phyloP scores from a whole-genome alignment of 1,140 invertebrate species.

The Calephelis nemesis region DNA sequence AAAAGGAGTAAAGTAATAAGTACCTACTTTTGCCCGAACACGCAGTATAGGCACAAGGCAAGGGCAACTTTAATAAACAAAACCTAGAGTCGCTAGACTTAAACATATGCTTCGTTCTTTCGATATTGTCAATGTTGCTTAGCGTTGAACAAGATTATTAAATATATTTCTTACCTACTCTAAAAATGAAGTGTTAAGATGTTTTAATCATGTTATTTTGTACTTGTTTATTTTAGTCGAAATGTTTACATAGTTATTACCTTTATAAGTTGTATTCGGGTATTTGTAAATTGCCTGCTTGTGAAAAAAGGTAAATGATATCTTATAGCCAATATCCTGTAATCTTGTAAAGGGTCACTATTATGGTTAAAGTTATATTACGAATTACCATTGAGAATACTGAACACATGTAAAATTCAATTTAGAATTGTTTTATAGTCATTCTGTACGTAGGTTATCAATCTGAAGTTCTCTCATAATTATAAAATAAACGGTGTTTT shows the following conservation, averaged over 20 bases:
- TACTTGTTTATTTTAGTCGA: slow-evolving; percentile 68
- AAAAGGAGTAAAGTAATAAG: too few species aligned
- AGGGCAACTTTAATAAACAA: slow-evolving; percentile 12
- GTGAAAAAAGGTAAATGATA: slow-evolving; percentile 24
- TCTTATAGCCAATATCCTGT: slow-evolving; percentile 62
- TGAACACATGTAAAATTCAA: slow-evolving; percentile 68
- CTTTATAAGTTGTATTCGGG: slow-evolving; percentile 53
- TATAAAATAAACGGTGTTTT: slow-evolving; percentile 81
- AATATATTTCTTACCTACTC: background rate
- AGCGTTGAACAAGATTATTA: slow-evolving; percentile 17
- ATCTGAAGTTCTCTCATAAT: slow-evolving; percentile 81
- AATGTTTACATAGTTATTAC: slow-evolving; percentile 71
- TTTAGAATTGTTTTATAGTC: slow-evolving; percentile 77
- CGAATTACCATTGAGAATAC: slow-evolving; percentile 63
- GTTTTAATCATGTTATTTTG: slow-evolving; percentile 64
- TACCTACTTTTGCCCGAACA: background rate
- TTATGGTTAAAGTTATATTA: slow-evolving; percentile 54
- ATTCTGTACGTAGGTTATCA: slow-evolving; percentile 80
- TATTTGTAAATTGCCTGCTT: slow-evolving; percentile 25
- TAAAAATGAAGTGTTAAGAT: slow-evolving; percentile 12
- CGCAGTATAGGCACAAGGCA: slow-evolving; percentile 18
- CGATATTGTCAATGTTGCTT: slow-evolving; percentile 47
- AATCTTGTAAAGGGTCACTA: slow-evolving; percentile 70
- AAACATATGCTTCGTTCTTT: slow-evolving; percentile 63
- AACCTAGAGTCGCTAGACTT: slow-evolving; percentile 74